Evolutionary conservation across 2,888 invertebrate genomes (phyloP), one percentile per base, ranked within the genome.

Genomic region (Heteromyza rotundicornis): DNA sequence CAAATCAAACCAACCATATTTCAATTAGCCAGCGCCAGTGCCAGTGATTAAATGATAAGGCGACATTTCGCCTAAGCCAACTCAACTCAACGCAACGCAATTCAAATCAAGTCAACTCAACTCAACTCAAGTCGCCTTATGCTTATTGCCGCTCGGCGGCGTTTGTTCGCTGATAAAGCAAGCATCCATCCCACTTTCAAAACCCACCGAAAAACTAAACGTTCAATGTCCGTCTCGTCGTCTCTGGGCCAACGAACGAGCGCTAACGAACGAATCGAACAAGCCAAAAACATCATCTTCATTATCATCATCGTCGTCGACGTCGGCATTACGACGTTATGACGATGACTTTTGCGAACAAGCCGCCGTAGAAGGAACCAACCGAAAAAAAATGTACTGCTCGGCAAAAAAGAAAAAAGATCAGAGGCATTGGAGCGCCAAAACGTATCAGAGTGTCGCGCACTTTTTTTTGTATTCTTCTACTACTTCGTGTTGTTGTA

Each of bases 11-110:
- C 50, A 64, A 56, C 51, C 60, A 59, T 57, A 62, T 50, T 62
- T 64, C 57, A 64, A 62, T 63, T 63, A 61, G 63, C n/a, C n/a
- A n/a, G n/a, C n/a, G n/a, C n/a, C 60, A 67, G 59, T 59, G 61
- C 49, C 64, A 56, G 49, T 55, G 63, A 64, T 67, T 63, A 62
- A 40, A 55, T 58, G 63, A 65, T 63, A 65, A 60, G 60, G 16
- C 40, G 40, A 40, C n/a, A 14, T 40, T 40, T 40, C 40, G 40
- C 40, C n/a, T 40, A 40, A 40, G 40, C 16, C 40, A 10, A 5
- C 27, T 27, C 5, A 10, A 27, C 27, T n/a, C n/a, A n/a, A n/a
- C n/a, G n/a, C n/a, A n/a, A n/a, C n/a, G n/a, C n/a, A n/a, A n/a
- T n/a, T n/a, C n/a, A n/a, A n/a, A n/a, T n/a, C n/a, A n/a, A n/a